Conservation (phyloP, 2,797 vertebrate genomes). For the Avahi laniger region DNA sequence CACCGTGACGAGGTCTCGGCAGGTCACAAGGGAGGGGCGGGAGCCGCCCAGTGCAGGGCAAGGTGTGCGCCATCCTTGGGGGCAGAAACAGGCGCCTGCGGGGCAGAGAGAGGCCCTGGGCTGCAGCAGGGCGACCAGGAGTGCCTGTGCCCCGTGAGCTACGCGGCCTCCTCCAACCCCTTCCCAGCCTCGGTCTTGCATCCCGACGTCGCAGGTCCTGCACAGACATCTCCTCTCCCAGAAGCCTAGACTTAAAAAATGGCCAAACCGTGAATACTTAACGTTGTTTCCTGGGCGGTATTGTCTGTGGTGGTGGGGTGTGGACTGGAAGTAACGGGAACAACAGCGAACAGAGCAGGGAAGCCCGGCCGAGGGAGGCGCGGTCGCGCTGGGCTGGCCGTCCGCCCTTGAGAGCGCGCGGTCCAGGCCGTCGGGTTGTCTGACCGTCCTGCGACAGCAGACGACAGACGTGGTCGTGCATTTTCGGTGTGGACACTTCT, state of each 20-base stretch:
- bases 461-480: not conserved
- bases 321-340: not conserved
- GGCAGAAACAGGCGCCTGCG: not conserved
- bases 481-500: not conserved
- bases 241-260: not conserved
- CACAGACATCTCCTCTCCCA: not conserved
- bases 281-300: accelerated
- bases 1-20: not conserved
- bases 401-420: accelerated
- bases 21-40: not conserved
- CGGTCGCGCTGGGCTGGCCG: not conserved
- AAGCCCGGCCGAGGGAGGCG: not conserved
- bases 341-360: not conserved
- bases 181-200: not conserved
- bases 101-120: not conserved
- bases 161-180: no score
- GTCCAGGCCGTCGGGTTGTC: not conserved
- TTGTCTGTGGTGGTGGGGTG: not conserved
- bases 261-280: not conserved
- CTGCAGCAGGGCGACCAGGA: not conserved
- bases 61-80: accelerated
- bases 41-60: not conserved
- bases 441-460: not conserved
- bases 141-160: not conserved
- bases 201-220: not conserved